Evolutionary conservation across 2,797 vertebrate genomes (phyloP).

Genomic region (Enteromius viviparus): DNA sequence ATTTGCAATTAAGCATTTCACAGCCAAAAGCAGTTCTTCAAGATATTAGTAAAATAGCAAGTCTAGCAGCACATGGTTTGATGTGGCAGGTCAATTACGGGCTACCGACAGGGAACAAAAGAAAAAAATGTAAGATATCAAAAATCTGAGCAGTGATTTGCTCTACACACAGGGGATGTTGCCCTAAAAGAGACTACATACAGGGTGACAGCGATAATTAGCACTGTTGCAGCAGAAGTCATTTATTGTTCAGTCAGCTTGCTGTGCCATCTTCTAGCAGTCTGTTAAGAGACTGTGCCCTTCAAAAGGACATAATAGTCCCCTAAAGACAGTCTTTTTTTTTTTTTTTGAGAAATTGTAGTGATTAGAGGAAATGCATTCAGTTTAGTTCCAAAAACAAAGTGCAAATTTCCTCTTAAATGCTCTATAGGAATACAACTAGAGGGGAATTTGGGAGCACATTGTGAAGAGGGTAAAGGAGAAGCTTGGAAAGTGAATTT

Average conservation of each 20-base stretch:
- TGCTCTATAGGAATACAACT: not conserved
- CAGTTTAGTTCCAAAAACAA: conserved; percentile 5
- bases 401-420: not conserved
- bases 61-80: conserved; percentile 2
- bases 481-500: not conserved
- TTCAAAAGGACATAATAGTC: conserved; percentile 19
- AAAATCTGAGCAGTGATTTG: conserved; percentile 23
- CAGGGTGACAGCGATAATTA: conserved; percentile 39
- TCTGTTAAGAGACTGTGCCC: conserved; percentile 1
- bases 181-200: conserved; percentile 13
- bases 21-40: not conserved
- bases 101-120: conserved; percentile 23
- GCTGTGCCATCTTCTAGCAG: conserved; percentile 11
- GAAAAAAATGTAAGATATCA: conserved; percentile 13
- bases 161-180: conserved; percentile 22
- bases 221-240: conserved; percentile 13
- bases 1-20: conserved; percentile 2
- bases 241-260: conserved; percentile 14
- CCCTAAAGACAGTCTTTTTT: conserved; percentile 4
- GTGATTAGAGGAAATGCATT: conserved; percentile 1
- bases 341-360: not conserved
- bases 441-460: not conserved
- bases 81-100: conserved; percentile 42
- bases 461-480: not conserved
- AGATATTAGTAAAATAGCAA: not conserved